phyloP scores from a whole-genome alignment of 2,113 vertebrate genomes.

The Megaleporinus macrocephalus region DNA sequence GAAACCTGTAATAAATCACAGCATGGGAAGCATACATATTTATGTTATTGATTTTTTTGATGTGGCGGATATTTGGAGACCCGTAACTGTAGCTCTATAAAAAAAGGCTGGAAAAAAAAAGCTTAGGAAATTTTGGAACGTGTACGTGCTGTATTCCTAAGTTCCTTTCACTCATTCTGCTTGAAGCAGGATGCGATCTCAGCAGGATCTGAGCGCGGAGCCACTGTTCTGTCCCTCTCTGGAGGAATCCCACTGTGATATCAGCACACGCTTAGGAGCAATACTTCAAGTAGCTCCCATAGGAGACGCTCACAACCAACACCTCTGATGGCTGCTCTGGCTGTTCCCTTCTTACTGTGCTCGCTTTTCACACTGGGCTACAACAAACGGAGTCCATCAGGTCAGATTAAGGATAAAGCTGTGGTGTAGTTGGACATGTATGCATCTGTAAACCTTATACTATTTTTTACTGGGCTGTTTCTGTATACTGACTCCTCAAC shows the following conservation, averaged over 20 bases:
- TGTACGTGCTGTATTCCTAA: neutral
- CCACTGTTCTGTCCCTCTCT: neutral
- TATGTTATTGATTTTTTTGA: neutral
- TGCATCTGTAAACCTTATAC: no score
- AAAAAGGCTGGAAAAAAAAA: neutral
- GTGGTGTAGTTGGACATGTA: no score
- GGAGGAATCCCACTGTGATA: neutral
- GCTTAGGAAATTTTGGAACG: neutral
- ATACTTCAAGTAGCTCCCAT: neutral
- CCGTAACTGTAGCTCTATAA: neutral
- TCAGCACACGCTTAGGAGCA: neutral
- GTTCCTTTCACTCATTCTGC: neutral
- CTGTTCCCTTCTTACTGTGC: neutral
- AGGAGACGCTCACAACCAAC: neutral
- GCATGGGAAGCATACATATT: neutral
- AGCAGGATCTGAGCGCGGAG: neutral
- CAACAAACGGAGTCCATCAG: conserved; percentile 5
- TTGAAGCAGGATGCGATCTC: conserved; percentile 14
- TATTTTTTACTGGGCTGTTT: no score
- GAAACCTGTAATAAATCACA: neutral
- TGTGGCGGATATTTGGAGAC: neutral
- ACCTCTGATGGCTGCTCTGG: neutral
- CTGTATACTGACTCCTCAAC: no score
- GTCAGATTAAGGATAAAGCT: neutral
- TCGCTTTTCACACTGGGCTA: neutral